Base-by-base conservation (phyloP, 2,888 invertebrate species). In the Nebria salina region DNA sequence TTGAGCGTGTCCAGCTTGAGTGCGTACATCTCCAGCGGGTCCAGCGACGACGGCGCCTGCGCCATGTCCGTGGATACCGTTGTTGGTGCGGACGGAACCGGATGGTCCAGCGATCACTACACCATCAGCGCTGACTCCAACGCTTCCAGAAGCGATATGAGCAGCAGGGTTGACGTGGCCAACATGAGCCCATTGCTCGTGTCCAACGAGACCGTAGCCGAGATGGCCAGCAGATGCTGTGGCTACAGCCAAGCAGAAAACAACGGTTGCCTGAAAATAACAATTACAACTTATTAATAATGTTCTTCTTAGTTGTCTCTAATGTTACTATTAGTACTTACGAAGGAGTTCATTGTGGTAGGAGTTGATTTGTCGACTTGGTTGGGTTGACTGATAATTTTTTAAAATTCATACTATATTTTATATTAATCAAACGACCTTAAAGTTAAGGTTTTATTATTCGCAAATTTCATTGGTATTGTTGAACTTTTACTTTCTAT, bases 51-150 rank as follows among this genome's bases (percentile, higher is more conserved):
- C 54, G 20, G 72, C 81, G 72, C 65, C 42, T 65, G 81, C 81
- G 11, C 81, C 81, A 65, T 72, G 72, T 9, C 81, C 81, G 9
- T 20, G 25, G 34, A 79, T 65, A 54, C 79, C 79, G 75, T 79
- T 79, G 79, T 79, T 68, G 7, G 79, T 79, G 74, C 65, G 66
- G 13, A 81, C 81, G 72, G 76, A 72, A 68, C 83, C 83, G 65
- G 83, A 81, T 42, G 83, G 78, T 64, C 82, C 84, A 66, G 84
- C 84, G 66, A 82, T 70, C 34, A 83, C 84, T 76, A 82, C 84
- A 73, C 83, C 83, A 76, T 76, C 82, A 76, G 15, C 68, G 15
- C 81, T 75, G 15, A 76, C 76, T 25, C 68, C 42, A 5, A 81
- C 76, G 26, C 72, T 72, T 26, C 81, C 81, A 41, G 81, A 75